Evolutionary conservation across 2,797 vertebrate genomes (phyloP), one percentile per base, ranked within the genome.

Genomic region (Acrocephalus scirpaceus): DNA sequence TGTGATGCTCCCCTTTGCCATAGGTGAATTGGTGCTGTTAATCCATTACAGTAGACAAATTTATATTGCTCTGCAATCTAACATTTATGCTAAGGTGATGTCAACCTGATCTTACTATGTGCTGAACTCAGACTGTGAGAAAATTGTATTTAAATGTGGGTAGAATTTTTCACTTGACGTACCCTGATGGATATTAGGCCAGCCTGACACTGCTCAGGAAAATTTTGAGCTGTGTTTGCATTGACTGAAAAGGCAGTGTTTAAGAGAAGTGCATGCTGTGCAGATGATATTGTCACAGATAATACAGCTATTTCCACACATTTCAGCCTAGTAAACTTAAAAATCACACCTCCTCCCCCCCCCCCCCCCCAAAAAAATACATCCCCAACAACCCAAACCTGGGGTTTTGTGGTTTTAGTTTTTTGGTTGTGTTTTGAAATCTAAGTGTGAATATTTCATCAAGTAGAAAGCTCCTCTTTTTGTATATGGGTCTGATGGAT

Each of bases 281-380:
- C 74, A 75, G 66, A 19, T 54, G 5, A 13, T 53, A 21, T 15
- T 65, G 44, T 84, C 38, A n/a, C 47, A 60, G 66, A 34, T 50
- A 65, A 69, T 44, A 26, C 38, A 45, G 61, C n/a, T 69, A 7
- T 62, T 90, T 83, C 34, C 40, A 32, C 29, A 47, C 36, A 27
- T 67, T 75, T 78, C 51, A 75, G 50, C 38, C 32, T 36, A 32
- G 13, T 51, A 84, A 77, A 54, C 48, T 29, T n/a, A 40, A 56
- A 65, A 77, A 34, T 8, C 14, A 7, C 4, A 1, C 4, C 1
- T n/a, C n/a, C n/a, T n/a, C 2, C 2, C 4, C 5, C 6, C 3
- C 1, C 7, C 7, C 4, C 7, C 3, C 1, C 12, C 7, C 3
- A 6, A 27, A 58, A 18, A 72, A 4, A 1, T 16, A 38, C 45